Evolutionary conservation across 2,113 vertebrate species (phyloP).

Genomic region (Aleadryas rufinucha): DNA sequence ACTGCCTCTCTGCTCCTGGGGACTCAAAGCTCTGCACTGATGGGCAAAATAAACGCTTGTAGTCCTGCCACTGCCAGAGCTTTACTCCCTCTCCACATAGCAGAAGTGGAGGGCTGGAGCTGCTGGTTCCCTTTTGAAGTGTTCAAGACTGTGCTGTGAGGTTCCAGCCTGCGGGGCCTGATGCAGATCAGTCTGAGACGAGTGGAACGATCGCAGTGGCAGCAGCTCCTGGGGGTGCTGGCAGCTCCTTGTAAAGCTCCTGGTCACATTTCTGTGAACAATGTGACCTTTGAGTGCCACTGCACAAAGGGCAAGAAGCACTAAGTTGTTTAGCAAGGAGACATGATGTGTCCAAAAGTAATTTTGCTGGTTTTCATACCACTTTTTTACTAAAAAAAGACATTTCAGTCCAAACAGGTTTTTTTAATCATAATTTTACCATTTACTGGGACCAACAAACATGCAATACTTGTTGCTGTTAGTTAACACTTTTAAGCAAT

Average conservation of each 20-base stretch:
- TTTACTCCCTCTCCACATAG: background rate
- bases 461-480: background rate
- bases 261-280: background rate
- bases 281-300: background rate
- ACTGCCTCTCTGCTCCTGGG: background rate
- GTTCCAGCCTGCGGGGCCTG: background rate
- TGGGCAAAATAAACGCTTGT: background rate
- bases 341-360: background rate
- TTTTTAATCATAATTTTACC: background rate
- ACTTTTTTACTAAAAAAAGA: background rate
- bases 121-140: background rate
- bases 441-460: background rate
- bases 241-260: background rate
- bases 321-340: background rate
- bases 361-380: background rate
- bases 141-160: background rate
- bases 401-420: background rate
- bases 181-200: fast-evolving
- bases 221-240: background rate
- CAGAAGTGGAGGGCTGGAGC: background rate
- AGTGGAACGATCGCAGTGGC: background rate
- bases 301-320: background rate
- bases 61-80: background rate
- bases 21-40: background rate
- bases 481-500: background rate